These are phyloP conservation scores for Hoplostethus mediterraneus DNA, from an alignment of 2,797 vertebrate species.

Conservation along the genomic window DNA sequence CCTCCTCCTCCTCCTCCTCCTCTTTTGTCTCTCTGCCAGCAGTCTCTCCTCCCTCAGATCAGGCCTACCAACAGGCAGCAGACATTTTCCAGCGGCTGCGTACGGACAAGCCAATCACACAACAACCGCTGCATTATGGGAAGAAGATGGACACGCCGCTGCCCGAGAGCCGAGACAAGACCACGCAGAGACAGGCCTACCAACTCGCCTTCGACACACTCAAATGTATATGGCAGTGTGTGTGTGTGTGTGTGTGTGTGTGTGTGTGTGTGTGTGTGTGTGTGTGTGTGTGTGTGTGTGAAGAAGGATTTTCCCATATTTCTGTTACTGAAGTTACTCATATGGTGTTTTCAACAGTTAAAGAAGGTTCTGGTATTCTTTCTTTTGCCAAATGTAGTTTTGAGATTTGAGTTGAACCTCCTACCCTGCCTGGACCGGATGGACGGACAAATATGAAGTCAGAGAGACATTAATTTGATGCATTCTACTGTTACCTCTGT, in stretches of 20 bases:
- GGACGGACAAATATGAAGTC: slow-evolving; percentile 35
- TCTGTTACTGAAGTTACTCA: not conserved
- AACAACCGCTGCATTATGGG: slow-evolving; percentile 79
- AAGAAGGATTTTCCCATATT: not conserved
- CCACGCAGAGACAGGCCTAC: slow-evolving; percentile 80
- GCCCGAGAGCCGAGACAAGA: slow-evolving; percentile 69
- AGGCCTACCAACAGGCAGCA: slow-evolving; percentile 87
- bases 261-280: not conserved
- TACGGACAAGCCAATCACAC: slow-evolving; percentile 76
- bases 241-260: not conserved
- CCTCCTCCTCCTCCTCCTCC: not conserved
- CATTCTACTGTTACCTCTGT: slow-evolving; percentile 33
- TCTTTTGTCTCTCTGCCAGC: not conserved
- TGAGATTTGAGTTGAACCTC: slow-evolving; percentile 2
- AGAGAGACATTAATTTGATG: slow-evolving; percentile 58
- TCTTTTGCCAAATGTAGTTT: slow-evolving; percentile 3
- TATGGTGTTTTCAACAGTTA: not conserved
- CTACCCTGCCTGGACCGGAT: not conserved
- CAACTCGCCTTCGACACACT: slow-evolving; percentile 91
- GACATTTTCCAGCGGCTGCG: slow-evolving; percentile 88
- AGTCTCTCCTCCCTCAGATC: slow-evolving; percentile 77
- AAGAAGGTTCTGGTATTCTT: not conserved
- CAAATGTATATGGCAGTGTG: slow-evolving; percentile 81
- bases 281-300: not conserved
- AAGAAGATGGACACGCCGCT: slow-evolving; percentile 49